These are phyloP conservation scores for Scaptomyza cyrtandrae DNA, from an alignment of 2,888 invertebrate genomes.

Conservation along the genomic window DNA sequence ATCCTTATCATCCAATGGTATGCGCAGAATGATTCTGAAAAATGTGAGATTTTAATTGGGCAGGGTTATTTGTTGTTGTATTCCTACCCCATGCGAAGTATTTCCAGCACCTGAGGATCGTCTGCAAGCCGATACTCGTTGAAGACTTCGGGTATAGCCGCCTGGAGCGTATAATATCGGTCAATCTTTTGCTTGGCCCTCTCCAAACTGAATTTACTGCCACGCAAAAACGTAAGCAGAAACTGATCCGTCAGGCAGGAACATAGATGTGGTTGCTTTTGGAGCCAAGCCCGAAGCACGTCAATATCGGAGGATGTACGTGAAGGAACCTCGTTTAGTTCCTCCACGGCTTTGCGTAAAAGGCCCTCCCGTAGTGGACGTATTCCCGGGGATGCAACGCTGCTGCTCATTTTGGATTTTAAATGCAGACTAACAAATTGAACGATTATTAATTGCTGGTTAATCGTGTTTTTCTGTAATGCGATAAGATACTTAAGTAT, in stretches of 20 bases:
- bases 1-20: constrained; percentile 82
- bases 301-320: constrained; percentile 80
- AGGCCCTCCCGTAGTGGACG: constrained; percentile 54
- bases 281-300: constrained; percentile 85
- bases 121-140: constrained; percentile 78
- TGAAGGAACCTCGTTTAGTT: constrained; percentile 85
- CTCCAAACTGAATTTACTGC: constrained; percentile 86
- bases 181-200: constrained; percentile 86
- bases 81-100: constrained; percentile 77
- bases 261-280: constrained; percentile 85
- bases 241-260: constrained; percentile 85
- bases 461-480: constrained; percentile 1
- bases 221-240: constrained; percentile 86
- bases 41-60: neutral
- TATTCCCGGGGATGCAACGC: constrained; percentile 1
- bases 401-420: constrained; percentile 25
- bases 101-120: constrained; percentile 76
- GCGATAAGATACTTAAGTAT: constrained; percentile 42
- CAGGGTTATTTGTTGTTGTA: neutral
- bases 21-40: constrained; percentile 67
- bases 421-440: constrained; percentile 34
- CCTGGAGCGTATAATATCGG: constrained; percentile 86
- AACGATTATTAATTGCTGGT: constrained; percentile 19
- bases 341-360: constrained; percentile 83
- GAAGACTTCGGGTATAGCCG: constrained; percentile 87